These are phyloP conservation scores for Anniella stebbinsi DNA, from an alignment of 2,797 vertebrate genomes.

Conservation along the genomic window DNA sequence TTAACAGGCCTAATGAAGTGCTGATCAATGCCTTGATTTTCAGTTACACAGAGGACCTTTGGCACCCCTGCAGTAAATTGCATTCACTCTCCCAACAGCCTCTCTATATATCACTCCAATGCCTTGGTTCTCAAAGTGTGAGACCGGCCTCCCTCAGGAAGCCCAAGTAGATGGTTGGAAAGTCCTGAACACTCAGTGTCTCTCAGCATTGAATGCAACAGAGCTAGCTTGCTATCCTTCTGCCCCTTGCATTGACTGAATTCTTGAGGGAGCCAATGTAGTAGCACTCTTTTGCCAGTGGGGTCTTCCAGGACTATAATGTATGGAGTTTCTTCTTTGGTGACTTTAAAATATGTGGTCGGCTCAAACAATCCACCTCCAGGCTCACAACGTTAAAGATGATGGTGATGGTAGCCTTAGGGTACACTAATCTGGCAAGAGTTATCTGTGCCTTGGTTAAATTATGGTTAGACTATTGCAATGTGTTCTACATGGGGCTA, in stretches of 20 bases:
- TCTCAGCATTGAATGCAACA: neutral
- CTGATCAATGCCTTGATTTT: constrained; percentile 49
- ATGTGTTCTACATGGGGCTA: no score
- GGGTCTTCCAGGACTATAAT: neutral
- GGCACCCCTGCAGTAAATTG: constrained; percentile 30
- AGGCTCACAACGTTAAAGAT: neutral
- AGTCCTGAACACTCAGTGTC: neutral
- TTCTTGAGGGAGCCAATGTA: neutral
- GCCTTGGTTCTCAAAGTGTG: neutral
- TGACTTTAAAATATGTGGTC: neutral
- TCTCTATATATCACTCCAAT: neutral
- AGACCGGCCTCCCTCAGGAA: neutral
- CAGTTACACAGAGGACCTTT: constrained; percentile 28
- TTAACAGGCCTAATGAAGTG: constrained; percentile 45
- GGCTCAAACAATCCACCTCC: neutral
- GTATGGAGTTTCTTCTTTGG: neutral
- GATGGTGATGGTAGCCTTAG: neutral
- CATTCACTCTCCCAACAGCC: constrained; percentile 22
- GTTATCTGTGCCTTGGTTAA: no score
- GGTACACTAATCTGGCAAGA: neutral
- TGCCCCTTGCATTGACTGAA: neutral
- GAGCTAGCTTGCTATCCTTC: neutral
- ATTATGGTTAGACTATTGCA: no score
- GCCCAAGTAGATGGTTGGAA: neutral
- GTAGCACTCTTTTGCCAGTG: neutral